Conservation (phyloP, 2,888 invertebrate species). For the Drosophila paranaensis region DNA sequence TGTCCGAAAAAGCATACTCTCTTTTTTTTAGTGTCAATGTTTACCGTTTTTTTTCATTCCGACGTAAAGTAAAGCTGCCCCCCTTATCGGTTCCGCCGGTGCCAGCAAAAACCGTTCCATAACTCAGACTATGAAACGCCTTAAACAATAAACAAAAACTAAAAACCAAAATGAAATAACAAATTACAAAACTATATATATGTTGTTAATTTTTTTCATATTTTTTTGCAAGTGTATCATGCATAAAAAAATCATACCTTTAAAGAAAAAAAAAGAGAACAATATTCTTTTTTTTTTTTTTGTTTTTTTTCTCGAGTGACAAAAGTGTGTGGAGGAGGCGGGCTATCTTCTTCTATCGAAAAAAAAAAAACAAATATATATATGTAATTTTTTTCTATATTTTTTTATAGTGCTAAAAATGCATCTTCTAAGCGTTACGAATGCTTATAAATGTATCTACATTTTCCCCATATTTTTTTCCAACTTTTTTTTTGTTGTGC, state of each 20-base stretch:
- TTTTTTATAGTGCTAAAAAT: slow-evolving; percentile 43
- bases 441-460: slow-evolving; percentile 2
- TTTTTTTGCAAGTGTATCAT: slow-evolving; percentile 59
- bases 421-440: slow-evolving; percentile 12
- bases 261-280: background rate
- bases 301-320: slow-evolving; percentile 41
- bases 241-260: slow-evolving; percentile 42
- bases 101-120: slow-evolving; percentile 38
- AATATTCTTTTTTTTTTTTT: slow-evolving; percentile 26
- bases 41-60: slow-evolving; percentile 26
- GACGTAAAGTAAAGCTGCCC: slow-evolving; percentile 44
- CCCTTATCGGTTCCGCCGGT: slow-evolving; percentile 71
- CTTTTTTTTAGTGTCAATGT: slow-evolving; percentile 33
- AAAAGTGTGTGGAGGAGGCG: slow-evolving; percentile 32
- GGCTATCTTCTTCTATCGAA: slow-evolving; percentile 18
- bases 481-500: slow-evolving; percentile 33
- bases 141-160: slow-evolving; percentile 16
- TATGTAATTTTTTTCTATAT: slow-evolving; percentile 23
- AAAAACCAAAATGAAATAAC: slow-evolving; percentile 14
- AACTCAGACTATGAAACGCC: slow-evolving; percentile 22
- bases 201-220: slow-evolving; percentile 53
- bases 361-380: slow-evolving; percentile 9
- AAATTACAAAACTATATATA: slow-evolving; percentile 19
- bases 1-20: slow-evolving; percentile 35
- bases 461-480: slow-evolving; percentile 5